Percentiles rank a stretch among this genome's conserved stretches.
phyloP scores from a whole-genome alignment of 2,888 invertebrate genomes.

The Geophilus truncorum region DNA sequence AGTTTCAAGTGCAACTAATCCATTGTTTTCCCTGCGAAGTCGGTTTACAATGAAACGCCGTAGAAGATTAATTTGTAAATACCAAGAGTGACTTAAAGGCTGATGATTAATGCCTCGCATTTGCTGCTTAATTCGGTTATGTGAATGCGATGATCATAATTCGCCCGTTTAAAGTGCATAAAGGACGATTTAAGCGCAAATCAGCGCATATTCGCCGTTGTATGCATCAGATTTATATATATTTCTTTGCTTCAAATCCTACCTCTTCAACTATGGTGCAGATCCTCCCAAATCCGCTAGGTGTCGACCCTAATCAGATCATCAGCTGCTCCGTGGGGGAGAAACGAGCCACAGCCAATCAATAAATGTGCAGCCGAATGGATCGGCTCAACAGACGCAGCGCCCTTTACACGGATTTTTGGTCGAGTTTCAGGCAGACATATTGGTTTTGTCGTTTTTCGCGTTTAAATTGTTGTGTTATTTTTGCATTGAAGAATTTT shows the following conservation, averaged over 20 bases:
- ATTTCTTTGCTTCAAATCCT: slow-evolving; percentile 12
- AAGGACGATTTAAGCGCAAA: background rate
- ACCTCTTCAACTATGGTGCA: background rate
- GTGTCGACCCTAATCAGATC: slow-evolving; percentile 20
- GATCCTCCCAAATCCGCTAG: slow-evolving; percentile 20
- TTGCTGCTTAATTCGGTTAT: background rate
- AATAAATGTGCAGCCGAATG: slow-evolving; percentile 20
- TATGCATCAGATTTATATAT: background rate
- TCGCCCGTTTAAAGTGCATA: background rate
- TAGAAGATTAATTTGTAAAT: background rate
- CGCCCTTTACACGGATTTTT: slow-evolving; percentile 7
- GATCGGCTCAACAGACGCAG: slow-evolving; percentile 2
- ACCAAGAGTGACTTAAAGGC: background rate
- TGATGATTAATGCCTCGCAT: background rate
- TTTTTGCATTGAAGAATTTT: too few relatives aligned
- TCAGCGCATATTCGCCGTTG: background rate
- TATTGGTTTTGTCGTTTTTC: background rate
- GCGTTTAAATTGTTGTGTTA: background rate
- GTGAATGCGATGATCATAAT: background rate
- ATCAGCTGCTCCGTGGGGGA: slow-evolving; percentile 16
- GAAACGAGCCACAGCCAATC: slow-evolving; percentile 20
- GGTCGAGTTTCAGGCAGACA: background rate
- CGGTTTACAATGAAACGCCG: background rate
- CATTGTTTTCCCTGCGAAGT: background rate
- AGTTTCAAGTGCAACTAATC: background rate